These are phyloP conservation scores for Yponomeuta malinellus DNA, from an alignment of 2,888 invertebrate species.

Conservation along the genomic window DNA sequence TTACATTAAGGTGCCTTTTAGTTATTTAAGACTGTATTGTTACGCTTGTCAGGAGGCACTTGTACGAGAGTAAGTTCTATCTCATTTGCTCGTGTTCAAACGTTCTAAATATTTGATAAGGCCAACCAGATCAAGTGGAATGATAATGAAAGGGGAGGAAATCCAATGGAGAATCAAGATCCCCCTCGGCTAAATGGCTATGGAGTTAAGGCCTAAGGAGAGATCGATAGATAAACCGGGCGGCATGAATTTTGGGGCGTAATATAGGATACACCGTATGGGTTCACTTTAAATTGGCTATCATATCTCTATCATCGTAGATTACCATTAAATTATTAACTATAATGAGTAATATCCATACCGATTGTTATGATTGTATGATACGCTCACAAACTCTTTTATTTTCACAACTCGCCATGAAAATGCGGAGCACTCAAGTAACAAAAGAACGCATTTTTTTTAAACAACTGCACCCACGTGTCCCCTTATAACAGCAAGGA, in stretches of 20 bases:
- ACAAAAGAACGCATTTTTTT: slow-evolving; percentile 27
- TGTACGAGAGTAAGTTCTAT: slow-evolving; percentile 27
- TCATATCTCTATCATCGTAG: not conserved
- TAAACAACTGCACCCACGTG: slow-evolving; percentile 52
- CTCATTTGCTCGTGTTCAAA: slow-evolving; percentile 62
- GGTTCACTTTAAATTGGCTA: not conserved
- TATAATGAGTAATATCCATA: not conserved
- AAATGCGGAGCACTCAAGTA: too few species aligned
- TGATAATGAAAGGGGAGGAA: slow-evolving; percentile 44
- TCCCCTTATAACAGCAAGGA: slow-evolving; percentile 41
- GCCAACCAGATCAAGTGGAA: slow-evolving; percentile 67
- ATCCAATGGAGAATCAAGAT: slow-evolving; percentile 35
- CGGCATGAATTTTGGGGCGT: not conserved
- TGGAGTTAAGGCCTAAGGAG: slow-evolving; percentile 9
- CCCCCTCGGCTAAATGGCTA: slow-evolving; percentile 4
- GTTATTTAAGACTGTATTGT: not conserved
- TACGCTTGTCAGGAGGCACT: not conserved
- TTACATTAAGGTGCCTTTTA: not conserved
- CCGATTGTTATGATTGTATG: not conserved
- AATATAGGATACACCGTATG: slow-evolving; percentile 2
- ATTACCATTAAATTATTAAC: not conserved
- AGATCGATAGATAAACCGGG: slow-evolving; percentile 12
- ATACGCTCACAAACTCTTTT: too few species aligned
- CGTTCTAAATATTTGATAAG: slow-evolving; percentile 69
- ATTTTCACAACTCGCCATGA: too few species aligned